Evolutionary conservation across 1,140 invertebrate species (phyloP), one percentile per base, ranked within the genome.

Genomic region (Lucilia sericata): DNA sequence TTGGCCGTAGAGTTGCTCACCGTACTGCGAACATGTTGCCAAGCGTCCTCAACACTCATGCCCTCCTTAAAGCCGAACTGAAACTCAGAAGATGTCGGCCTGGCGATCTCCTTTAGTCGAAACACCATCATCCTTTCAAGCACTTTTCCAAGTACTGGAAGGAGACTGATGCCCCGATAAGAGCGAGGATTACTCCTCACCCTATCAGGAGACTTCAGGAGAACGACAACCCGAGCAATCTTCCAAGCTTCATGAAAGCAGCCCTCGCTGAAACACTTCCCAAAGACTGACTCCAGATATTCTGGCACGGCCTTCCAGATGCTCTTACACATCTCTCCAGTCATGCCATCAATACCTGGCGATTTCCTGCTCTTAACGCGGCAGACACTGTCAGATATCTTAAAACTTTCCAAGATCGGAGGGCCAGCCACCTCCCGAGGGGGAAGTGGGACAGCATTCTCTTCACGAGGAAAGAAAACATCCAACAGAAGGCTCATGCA

Each of bases 51-150:
- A 1, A 25, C 25, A 74, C 70, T 74, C 70, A 13, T 25, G n/a
- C 70, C 70, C n/a, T 74, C 25, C 70, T n/a, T 74, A 74, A 74
- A 74, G n/a, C 70, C n/a, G n/a, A 74, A 74, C 70, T 74, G 70
- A 51, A 51, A 51, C 49, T 51, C 49, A 51, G 49, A 51, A 51
- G 49, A 14, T 9, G 9, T 14, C 49, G 9, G 9, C 9, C 49
- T 51, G 49, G 9, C 12, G 9, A 9, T 17, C n/a, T 74, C 70
- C n/a, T 14, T 74, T 10, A 74, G n/a, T 9, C 25, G n/a, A 74
- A 74, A 30, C 25, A 30, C 25, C 25, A 30, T 30, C 8, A 9
- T 19, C 70, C 25, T n/a, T 9, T 17, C 9, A 74, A 74, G 70
- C 12, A 19, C 25, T 30, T 30, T 30, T 30, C 25, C 25, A 30